Conservation (phyloP, 2,888 invertebrate species). For the Sabatieria punctata region DNA sequence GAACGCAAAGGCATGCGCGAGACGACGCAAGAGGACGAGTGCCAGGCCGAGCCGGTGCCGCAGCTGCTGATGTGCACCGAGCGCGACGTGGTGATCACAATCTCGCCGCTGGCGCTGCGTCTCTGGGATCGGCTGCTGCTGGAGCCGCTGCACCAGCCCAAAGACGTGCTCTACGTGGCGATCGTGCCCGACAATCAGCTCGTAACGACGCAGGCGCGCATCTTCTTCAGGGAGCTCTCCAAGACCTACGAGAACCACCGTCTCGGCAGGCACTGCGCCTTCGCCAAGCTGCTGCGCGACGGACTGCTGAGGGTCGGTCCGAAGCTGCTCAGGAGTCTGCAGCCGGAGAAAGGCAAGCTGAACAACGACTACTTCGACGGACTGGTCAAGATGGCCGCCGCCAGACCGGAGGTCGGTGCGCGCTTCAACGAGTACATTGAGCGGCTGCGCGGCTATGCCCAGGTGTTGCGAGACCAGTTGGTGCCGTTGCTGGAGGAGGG, state of each 20-base stretch:
- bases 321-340: slow-evolving; percentile 37
- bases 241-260: slow-evolving; percentile 75
- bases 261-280: slow-evolving; percentile 77
- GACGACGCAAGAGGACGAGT: slow-evolving; percentile 11
- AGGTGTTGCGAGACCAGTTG: neutral
- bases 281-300: slow-evolving; percentile 61
- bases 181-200: slow-evolving; percentile 79
- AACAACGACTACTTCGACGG: neutral
- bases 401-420: neutral
- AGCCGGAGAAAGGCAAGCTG: neutral
- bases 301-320: slow-evolving; percentile 69
- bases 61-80: slow-evolving; percentile 34
- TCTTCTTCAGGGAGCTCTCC: slow-evolving; percentile 75
- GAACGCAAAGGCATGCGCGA: slow-evolving; percentile 44
- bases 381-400: neutral
- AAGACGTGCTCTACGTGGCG: slow-evolving; percentile 85
- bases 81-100: slow-evolving; percentile 29
- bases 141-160: slow-evolving; percentile 83
- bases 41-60: slow-evolving; percentile 37
- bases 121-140: slow-evolving; percentile 68
- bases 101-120: slow-evolving; percentile 32
- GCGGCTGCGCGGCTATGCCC: neutral
- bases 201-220: slow-evolving; percentile 55
- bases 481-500: neutral
- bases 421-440: neutral